Base-by-base conservation (phyloP, 2,888 invertebrate species). In the Latrodectus elegans region DNA sequence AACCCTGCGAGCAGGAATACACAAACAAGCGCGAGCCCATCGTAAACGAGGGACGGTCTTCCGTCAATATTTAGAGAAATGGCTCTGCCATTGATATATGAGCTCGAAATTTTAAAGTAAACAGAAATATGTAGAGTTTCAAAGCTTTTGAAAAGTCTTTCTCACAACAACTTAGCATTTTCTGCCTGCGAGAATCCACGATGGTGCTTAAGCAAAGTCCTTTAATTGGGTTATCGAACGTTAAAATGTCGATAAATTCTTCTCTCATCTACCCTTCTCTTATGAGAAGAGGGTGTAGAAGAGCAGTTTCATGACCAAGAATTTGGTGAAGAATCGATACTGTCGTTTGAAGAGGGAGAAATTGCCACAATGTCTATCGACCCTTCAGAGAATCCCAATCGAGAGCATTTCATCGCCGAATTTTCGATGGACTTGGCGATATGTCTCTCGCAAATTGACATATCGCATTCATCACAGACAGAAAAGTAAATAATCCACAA, bases 181-280 rank as follows among this genome's bases (percentile, higher is more conserved):
- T 38, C 38, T 4, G 38, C 38, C 38, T 38, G 38, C 38, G 38
- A 38, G 38, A 6, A 38, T 38, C 38, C 38, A 38, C 38, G 38
- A 38, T 38, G 38, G 38, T 60, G 14, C n/a, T 60, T 60, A 60
- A 60, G 60, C n/a, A 15, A 60, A 60, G 60, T 60, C 12, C 60
- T 60, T 60, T 60, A 80, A 72, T 80, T 80, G 68, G 72, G 53
- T 80, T 80, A 80, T 80, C 72, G 80, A 80, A 49, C 72, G 64
- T 15, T n/a, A 52, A 53, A 67, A 68, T 77, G 77, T 77, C 77
- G 68, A 77, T 77, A 77, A 71, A 77, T 65, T 68, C 67, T 77
- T 76, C 67, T 77, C 60, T 60, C n/a, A 60, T 60, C 14, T n/a
- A 15, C 60, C 60, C 14, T 60, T 60, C n/a, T 60, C 14, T 22